A percentile compares a stretch with the other conserved stretches of the same genome.
Conservation (phyloP, 1,140 invertebrate genomes). For the Saxidomus purpurata region DNA sequence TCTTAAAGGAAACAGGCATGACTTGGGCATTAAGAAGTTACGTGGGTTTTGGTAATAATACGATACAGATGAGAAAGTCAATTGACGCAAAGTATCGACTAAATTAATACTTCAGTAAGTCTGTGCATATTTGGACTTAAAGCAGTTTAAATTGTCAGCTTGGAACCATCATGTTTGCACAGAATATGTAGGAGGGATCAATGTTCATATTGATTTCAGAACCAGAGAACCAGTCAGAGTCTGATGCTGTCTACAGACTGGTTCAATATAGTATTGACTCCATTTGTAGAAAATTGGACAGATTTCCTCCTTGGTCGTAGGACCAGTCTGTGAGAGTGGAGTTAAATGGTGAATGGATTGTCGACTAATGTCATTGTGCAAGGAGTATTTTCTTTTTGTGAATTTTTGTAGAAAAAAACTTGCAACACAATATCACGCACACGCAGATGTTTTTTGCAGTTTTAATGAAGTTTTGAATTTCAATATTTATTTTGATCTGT, state of each 20-base stretch:
- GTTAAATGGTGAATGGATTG: not conserved
- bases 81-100: not conserved
- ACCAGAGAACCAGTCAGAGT: not conserved
- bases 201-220: constrained; percentile 24
- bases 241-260: constrained; percentile 25
- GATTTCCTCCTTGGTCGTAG: constrained; percentile 2
- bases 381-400: not conserved
- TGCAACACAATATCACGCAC: not conserved
- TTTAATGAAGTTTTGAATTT: too few relatives aligned
- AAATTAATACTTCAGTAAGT: not conserved
- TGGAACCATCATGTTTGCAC: constrained; percentile 10
- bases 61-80: not conserved
- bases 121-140: constrained; percentile 9
- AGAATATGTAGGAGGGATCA: constrained; percentile 34
- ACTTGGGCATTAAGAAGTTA: too few relatives aligned
- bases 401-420: not conserved
- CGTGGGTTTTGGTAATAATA: too few relatives aligned
- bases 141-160: not conserved
- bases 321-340: constrained; percentile 9
- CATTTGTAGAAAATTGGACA: constrained; percentile 36
- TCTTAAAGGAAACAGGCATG: too few relatives aligned
- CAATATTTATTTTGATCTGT: not conserved
- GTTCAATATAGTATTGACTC: constrained; percentile 31
- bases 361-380: not conserved
- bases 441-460: not conserved